Evolutionary conservation across 2,113 vertebrate species (phyloP).

Genomic region (Suncus etruscus): DNA sequence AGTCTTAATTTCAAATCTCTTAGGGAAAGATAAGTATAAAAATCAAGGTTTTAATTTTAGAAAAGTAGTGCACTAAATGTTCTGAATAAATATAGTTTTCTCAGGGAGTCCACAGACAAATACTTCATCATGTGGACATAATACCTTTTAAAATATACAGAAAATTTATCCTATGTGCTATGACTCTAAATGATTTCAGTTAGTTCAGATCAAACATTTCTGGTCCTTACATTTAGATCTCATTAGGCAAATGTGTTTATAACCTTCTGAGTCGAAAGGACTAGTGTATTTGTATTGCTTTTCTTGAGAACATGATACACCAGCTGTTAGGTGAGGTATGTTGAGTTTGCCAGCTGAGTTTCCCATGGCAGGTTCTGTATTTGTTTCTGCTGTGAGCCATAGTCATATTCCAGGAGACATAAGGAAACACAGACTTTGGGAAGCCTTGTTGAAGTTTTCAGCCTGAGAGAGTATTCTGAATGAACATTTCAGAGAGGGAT

Average conservation of each 20-base stretch:
- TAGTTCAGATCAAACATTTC: not conserved
- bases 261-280: not conserved
- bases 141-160: not conserved
- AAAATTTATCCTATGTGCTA: not conserved
- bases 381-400: not conserved
- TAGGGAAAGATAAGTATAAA: not conserved
- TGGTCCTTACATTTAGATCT: slow-evolving; percentile 7
- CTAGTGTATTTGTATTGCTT: not conserved
- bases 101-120: not conserved
- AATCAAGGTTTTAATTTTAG: not conserved
- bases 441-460: not conserved
- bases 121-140: not conserved
- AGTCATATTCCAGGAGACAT: not conserved
- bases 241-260: not conserved
- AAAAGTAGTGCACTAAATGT: not conserved
- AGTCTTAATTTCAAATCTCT: not conserved
- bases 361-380: not conserved
- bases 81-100: not conserved
- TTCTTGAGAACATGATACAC: accelerated
- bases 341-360: not conserved
- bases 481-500: slow-evolving; percentile 56
- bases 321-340: not conserved
- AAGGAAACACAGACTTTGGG: not conserved
- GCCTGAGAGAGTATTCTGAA: slow-evolving; percentile 67
- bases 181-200: not conserved